Conservation (phyloP, 1,140 invertebrate species). For the Carposina sasakii region DNA sequence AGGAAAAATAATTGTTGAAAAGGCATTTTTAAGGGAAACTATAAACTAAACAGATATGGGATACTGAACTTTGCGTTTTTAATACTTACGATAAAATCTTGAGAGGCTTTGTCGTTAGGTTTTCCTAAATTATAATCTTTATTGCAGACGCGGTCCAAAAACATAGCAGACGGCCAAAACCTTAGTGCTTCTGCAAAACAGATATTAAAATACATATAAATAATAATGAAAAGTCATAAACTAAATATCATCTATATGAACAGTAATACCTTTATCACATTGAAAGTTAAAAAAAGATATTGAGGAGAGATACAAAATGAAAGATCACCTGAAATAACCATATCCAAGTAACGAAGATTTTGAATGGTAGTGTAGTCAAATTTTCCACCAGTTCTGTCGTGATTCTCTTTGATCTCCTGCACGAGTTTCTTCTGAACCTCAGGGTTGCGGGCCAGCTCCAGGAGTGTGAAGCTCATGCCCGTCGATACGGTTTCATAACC, state of each 20-base stretch:
- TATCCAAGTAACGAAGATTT: slow-evolving; percentile 77
- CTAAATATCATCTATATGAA: too few species aligned
- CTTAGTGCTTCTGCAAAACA: slow-evolving; percentile 70
- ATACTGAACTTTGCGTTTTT: too few species aligned
- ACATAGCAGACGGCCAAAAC: slow-evolving; percentile 65
- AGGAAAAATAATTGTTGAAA: slow-evolving; percentile 18
- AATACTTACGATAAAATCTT: slow-evolving; percentile 28
- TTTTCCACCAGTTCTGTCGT: too few species aligned
- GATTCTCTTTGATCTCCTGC: slow-evolving; percentile 68
- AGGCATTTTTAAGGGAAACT: too few species aligned
- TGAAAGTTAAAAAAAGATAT: too few species aligned
- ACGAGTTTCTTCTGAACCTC: slow-evolving; percentile 73
- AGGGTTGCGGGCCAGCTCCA: slow-evolving; percentile 66
- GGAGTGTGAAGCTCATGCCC: slow-evolving; percentile 54
- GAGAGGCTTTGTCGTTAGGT: slow-evolving; percentile 20
- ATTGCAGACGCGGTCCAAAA: slow-evolving; percentile 64
- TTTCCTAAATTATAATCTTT: slow-evolving; percentile 65
- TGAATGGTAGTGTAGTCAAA: too few species aligned
- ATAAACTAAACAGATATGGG: too few species aligned
- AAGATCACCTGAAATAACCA: slow-evolving; percentile 63
- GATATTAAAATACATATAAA: too few species aligned
- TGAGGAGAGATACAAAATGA: too few species aligned
- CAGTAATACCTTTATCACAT: too few species aligned
- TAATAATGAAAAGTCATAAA: too few species aligned
- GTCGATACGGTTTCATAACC: slow-evolving; percentile 75